Evolutionary conservation across 1,140 invertebrate species (phyloP).

Genomic region (Scaptomyza hsui): DNA sequence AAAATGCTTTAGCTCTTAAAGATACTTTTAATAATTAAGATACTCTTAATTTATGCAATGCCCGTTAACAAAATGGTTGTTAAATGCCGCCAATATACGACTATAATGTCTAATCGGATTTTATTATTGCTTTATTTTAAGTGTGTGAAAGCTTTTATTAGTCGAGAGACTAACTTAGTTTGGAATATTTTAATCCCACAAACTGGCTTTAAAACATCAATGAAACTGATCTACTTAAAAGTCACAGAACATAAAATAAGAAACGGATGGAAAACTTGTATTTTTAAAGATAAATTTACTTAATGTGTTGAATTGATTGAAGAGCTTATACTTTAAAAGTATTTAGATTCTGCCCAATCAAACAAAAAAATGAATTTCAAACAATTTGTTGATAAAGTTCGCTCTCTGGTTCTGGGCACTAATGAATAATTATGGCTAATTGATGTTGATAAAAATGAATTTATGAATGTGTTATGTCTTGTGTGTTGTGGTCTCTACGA

Average conservation of each 20-base stretch:
- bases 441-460: conserved; percentile 80
- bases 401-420: conserved; percentile 10
- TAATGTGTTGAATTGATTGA: background rate
- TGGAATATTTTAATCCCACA: background rate
- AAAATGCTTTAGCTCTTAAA: conserved; percentile 63
- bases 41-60: conserved; percentile 73
- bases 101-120: conserved; percentile 44
- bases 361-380: background rate
- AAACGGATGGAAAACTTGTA: too few relatives aligned
- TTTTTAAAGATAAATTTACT: too few relatives aligned
- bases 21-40: conserved; percentile 58
- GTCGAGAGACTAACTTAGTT: background rate
- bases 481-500: conserved; percentile 12
- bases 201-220: background rate
- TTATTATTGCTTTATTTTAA: conserved; percentile 36
- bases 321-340: too few relatives aligned
- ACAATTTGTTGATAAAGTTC: conserved; percentile 20
- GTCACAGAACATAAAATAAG: too few relatives aligned
- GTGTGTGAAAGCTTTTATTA: conserved; percentile 74
- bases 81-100: conserved; percentile 54
- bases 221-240: too few relatives aligned
- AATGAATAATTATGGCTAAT: conserved; percentile 80
- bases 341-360: background rate
- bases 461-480: conserved; percentile 59
- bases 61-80: conserved; percentile 66